Conservation (phyloP, 2,113 vertebrate species). For the Alosa alosa region DNA sequence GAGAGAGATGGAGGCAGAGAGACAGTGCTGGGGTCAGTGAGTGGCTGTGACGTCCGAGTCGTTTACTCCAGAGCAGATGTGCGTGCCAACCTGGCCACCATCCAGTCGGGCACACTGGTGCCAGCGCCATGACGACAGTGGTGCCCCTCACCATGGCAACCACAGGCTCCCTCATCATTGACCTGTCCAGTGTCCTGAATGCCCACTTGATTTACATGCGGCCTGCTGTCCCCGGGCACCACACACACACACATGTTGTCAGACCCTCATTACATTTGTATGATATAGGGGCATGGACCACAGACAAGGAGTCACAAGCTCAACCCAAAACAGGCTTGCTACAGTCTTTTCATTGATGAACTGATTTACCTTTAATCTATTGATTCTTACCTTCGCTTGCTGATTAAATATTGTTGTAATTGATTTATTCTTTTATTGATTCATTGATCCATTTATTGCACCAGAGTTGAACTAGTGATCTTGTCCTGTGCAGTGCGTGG, state of each 20-base stretch:
- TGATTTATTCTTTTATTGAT: background rate
- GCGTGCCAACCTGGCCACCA: conserved; percentile 20
- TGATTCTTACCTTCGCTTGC: background rate
- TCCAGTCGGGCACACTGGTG: background rate
- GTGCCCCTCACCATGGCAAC: background rate
- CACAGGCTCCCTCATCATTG: conserved; percentile 15
- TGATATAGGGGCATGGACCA: background rate
- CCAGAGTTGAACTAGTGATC: background rate
- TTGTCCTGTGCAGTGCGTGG: background rate
- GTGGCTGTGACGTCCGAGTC: background rate
- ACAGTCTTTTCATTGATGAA: background rate
- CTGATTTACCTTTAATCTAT: background rate
- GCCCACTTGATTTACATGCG: background rate
- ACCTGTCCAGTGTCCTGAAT: background rate
- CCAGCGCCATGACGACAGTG: background rate
- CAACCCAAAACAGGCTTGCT: background rate
- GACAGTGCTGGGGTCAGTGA: background rate
- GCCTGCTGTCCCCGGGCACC: background rate
- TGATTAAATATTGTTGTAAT: background rate
- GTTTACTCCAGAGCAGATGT: conserved; percentile 20
- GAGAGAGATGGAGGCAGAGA: too few species aligned
- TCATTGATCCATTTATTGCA: background rate
- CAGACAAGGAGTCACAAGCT: background rate
- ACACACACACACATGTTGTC: background rate
- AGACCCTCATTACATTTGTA: background rate